Base-by-base conservation (phyloP, 2,797 vertebrate genomes). In the Poecilia velifera region DNA sequence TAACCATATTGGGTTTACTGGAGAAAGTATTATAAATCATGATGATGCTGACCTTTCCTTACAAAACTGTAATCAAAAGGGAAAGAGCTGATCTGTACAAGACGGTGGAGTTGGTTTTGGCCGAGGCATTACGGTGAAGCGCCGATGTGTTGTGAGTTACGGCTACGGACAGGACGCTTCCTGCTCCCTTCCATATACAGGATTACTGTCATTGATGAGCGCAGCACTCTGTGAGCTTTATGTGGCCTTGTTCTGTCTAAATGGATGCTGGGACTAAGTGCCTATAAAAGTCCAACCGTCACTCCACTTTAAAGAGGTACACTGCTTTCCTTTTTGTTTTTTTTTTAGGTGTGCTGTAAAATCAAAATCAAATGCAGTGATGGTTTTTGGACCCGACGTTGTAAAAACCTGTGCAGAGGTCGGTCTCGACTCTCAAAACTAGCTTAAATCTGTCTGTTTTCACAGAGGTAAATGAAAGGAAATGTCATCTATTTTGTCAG, bases 1-100 rank as follows among this genome's bases (percentile, higher is more conserved):
- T 95, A 87, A 90, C 91, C 79, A 82, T 86, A 87, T 87, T 90
- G 91, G 86, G 88, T 94, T 93, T 93, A 93, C 90, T 77, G 88
- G 79, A 83, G 83, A 84, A 81, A 4, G 20, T 74, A 82, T 90
- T 90, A 92, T 95, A 95, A 95, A 95, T 96, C 93, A 94, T 79
- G 3, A 84, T 88, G 71, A 84, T 34, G 68, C 82, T 93, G 92
- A 94, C 94, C 92, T 94, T 94, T 93, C 84, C 84, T 91, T 87
- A 88, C 89, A 91, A 92, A 91, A 93, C 81, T 78, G 76, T 88
- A 92, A 91, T 94, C 93, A 91, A 89, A 94, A 90, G 74, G 81
- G 75, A 66, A 81, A 73, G 84, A 77, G 87, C 90, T 86, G 86
- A 90, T 92, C 90, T 92, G 81, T 77, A 80, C 59, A 3, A 64